Conservation (phyloP, 2,113 vertebrate species). For the Ptyas mucosa region DNA sequence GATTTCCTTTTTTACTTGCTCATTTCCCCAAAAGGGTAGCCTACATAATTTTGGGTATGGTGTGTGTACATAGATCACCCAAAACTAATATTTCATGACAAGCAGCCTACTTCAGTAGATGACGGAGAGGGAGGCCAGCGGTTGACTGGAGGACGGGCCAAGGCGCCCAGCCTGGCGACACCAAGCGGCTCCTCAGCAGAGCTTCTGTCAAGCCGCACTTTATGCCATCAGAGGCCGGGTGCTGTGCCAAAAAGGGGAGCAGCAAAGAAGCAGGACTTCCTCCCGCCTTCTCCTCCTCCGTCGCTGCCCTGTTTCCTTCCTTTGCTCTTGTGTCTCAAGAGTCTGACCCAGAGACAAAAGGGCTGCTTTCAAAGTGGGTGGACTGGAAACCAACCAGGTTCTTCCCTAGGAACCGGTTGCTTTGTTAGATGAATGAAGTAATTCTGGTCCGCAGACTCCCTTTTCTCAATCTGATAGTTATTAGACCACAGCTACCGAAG, state of each 20-base stretch:
- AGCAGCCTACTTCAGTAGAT: background rate
- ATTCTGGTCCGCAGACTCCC: background rate
- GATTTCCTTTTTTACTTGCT: background rate
- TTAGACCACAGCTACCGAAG: background rate
- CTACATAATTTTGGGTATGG: background rate
- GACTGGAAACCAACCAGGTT: background rate
- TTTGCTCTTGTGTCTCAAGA: background rate
- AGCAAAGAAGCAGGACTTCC: background rate
- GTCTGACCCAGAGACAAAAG: too few relatives aligned
- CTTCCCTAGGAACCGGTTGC: background rate
- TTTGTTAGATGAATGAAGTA: background rate
- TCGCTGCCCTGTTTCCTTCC: background rate
- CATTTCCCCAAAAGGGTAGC: background rate
- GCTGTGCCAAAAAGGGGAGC: background rate
- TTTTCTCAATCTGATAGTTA: background rate
- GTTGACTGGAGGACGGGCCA: background rate
- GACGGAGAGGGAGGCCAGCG: background rate
- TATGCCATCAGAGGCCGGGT: rapidly evolving
- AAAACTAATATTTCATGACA: background rate
- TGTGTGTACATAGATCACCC: background rate
- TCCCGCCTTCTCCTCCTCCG: background rate
- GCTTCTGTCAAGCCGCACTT: background rate
- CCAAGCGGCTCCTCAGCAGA: background rate
- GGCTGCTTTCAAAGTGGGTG: background rate
- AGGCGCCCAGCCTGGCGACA: background rate